Conservation (phyloP, 2,888 invertebrate genomes). For the Mesorhabditis belari region DNA sequence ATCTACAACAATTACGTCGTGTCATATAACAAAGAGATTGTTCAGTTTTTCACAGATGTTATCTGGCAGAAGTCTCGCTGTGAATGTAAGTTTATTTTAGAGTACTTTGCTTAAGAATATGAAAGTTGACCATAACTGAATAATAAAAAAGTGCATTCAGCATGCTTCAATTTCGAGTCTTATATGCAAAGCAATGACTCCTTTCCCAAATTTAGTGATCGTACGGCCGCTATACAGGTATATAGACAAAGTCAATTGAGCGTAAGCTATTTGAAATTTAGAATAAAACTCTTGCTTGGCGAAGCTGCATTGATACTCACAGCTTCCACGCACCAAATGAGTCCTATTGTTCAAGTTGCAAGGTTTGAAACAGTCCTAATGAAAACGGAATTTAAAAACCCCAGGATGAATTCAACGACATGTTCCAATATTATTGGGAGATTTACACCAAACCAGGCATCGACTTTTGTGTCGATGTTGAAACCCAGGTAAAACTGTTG, state of each 20-base stretch:
- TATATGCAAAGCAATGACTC: too few relatives aligned
- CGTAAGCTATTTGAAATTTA: conserved; percentile 22
- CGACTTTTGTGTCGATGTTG: conserved; percentile 51
- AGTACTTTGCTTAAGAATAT: neutral
- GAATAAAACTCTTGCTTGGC: conserved; percentile 29
- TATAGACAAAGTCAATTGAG: too few relatives aligned
- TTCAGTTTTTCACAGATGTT: conserved; percentile 25
- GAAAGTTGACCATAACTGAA: neutral
- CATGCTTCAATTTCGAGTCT: too few relatives aligned
- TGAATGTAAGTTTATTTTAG: conserved; percentile 30
- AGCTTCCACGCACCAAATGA: neutral
- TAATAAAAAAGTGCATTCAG: conserved; percentile 13
- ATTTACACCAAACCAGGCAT: conserved; percentile 44
- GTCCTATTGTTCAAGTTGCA: conserved; percentile 25
- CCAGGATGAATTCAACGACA: conserved; percentile 23
- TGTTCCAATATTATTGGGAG: conserved; percentile 48
- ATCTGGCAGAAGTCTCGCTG: conserved; percentile 49
- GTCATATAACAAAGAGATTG: conserved; percentile 43
- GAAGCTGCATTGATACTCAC: conserved; percentile 38
- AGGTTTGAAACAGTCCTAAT: conserved; percentile 21
- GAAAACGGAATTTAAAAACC: neutral
- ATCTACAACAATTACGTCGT: conserved; percentile 48
- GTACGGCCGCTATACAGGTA: too few relatives aligned
- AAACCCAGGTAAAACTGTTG: conserved; percentile 31
- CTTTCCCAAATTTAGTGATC: too few relatives aligned